Evolutionary conservation across 2,888 invertebrate genomes (phyloP), one percentile per base, ranked within the genome.

Genomic region (Siphonodentalium dalli): DNA sequence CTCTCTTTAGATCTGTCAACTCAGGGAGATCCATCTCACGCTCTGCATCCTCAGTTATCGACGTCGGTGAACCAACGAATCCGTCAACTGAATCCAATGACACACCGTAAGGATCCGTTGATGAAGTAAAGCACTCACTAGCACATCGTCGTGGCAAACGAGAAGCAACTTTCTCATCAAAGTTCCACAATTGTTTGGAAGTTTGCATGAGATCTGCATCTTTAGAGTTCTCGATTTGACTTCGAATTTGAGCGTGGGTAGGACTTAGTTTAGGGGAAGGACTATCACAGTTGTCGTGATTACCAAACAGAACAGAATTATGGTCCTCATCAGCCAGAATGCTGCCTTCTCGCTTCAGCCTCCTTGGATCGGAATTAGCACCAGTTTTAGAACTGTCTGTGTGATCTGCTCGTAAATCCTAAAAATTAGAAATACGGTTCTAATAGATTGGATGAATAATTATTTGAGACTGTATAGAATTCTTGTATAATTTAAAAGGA

Each of bases 71-170:
- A 15, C 59, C 51, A 43, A 61, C 18, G 23, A 48, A 46, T 26
- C 65, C 65, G 40, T 66, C 69, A 18, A 61, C 44, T 3, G 67
- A 67, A 20, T 69, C 68, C 23, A 59, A 46, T 3, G 69, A 69
- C 3, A 65, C 66, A 35, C 66, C 58, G 41, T 63, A 68, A 38
- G 61, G 49, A 26, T 69, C 69, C 23, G 69, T 71, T 18, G 71
- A 58, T 41, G 62, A 64, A 5, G 71, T 71, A 27, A 71, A 58
- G 60, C 73, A 73, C 51, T 76, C 76, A 56, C 76, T 75, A 15
- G 69, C 63, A 31, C 59, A 70, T 31, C 73, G 68, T 21, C 74
- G 55, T 38, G 68, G 60, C 26, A 71, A 53, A 18, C 61, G 59
- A 11, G 50, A 42, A 13, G 50, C 29, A 18, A 63, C 65, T 45